phyloP scores from a whole-genome alignment of 2,113 vertebrate species.

The Brachypteracias leptosomus region DNA sequence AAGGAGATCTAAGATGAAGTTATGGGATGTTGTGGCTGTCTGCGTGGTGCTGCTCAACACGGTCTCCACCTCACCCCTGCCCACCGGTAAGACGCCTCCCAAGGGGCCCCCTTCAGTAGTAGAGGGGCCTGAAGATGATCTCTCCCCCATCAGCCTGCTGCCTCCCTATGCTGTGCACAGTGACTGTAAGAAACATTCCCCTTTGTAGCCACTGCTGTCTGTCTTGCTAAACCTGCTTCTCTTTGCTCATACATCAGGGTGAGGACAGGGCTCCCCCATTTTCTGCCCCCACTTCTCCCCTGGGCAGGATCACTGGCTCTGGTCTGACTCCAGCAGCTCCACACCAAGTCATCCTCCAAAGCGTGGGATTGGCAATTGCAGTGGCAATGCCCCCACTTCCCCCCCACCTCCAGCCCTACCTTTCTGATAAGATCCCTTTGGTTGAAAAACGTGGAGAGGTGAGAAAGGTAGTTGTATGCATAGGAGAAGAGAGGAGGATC shows the following conservation, averaged over 20 bases:
- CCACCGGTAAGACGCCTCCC: constrained; percentile 86
- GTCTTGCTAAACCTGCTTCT: constrained; percentile 12
- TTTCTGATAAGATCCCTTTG: neutral
- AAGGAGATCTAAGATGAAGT: constrained; percentile 99
- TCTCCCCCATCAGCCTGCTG: constrained; percentile 76
- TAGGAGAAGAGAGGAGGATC: neutral
- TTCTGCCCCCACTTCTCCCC: neutral
- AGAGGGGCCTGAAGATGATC: constrained; percentile 81
- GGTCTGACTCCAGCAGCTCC: neutral
- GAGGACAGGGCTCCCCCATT: neutral
- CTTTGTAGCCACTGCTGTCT: constrained; percentile 52
- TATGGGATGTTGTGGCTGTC: constrained; percentile 98
- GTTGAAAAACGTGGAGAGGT: neutral
- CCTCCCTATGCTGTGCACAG: constrained; percentile 77
- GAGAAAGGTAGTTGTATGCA: neutral
- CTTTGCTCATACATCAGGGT: neutral
- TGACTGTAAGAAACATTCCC: constrained; percentile 81
- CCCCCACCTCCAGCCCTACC: neutral
- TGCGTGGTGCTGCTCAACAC: constrained; percentile 97
- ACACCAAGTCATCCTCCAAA: neutral
- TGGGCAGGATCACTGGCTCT: neutral
- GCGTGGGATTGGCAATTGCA: neutral
- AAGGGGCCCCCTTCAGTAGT: constrained; percentile 76
- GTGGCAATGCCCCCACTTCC: neutral
- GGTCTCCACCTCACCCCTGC: constrained; percentile 88